Evolutionary conservation across 2,797 vertebrate genomes (phyloP), one percentile per base, ranked within the genome.

Genomic region (Esox masquinongy): DNA sequence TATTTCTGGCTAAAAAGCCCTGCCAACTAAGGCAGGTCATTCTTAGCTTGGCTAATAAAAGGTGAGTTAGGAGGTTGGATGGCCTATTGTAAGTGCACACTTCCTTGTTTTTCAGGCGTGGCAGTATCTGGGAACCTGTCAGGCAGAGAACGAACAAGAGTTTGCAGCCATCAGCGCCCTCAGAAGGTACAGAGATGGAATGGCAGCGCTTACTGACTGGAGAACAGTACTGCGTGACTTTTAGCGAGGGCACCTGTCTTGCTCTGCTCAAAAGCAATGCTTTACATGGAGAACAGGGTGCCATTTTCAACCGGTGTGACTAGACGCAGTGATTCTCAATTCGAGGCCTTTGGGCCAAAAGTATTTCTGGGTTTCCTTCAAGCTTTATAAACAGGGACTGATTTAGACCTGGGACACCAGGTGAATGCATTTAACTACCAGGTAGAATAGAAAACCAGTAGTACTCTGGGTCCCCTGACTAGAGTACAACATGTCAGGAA

Each of bases 61-160:
- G n/a, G 56, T 24, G 56, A 24, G 22, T 59, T 3, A 59, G 22
- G 22, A 59, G 22, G 8, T 26, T 24, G 22, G 12, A 24, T 22
- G 56, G 24, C 22, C 11, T 61, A 26, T 19, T 12, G 2, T 12
- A 47, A 47, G 43, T 11, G 43, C 9, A 14, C 22, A 14, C 1
- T 61, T 61, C 8, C 3, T 24, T 61, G n/a, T 61, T 24, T 61
- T 24, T 31, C 80, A 99, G 98, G 98, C 97, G 24, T 99, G 98
- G 98, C 98, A 99, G 75, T 98, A 98, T 87, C 93, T 99, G 90
- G 98, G 98, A 76, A 98, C 98, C 34, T 98, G 97, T 64, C 98
- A 99, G 88, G 98, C 98, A 43, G 98, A 99, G 90, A 99, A 99
- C 0, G 98, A 99, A 34, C 98, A 99, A 77, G 98, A 99, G 80